Evolutionary conservation across 2,113 vertebrate species (phyloP), one percentile per base, ranked within the genome.

Genomic region (Ameiurus melas): DNA sequence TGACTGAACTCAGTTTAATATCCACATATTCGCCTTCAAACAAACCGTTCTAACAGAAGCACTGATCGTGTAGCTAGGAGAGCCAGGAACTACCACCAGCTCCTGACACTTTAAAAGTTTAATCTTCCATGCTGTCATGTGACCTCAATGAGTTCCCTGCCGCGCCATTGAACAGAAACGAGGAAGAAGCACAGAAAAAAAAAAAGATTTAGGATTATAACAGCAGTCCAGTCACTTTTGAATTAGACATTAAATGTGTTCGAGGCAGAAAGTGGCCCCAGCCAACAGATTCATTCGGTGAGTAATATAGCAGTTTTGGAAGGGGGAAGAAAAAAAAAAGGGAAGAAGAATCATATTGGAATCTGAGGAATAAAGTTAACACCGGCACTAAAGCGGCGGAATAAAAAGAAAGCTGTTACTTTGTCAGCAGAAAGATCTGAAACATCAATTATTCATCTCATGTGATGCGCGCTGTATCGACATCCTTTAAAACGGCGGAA

Each of bases 401-500:
- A 33, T 57, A 71, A 83, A 71, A 36, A n/a, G 79, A 47, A 14
- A 58, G 43, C 55, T 62, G 57, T 64, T 62, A 83, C 25, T 47
- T n/a, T 51, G 64, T n/a, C 73, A 25, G 19, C 14, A 27, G 1
- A 51, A 39, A 70, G 30, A 57, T 75, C 66, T 39, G 33, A 17
- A 33, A 10, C 78, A 88, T 88, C 80, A 33, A 53, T 84, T 83
- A 75, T 84, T 84, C 60, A 62, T 75, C 53, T 25, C 57, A 3
- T 71, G 60, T 73, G n/a, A 83, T 83, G 64, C 30, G 1, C 25
- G 19, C 19, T 20, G 64, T 17, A 53, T 60, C 20, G 66, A 83
- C 64, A 82, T 82, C 64, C 78, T 58, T 55, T 79, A 80, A 57
- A 57, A 27, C 1, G 12, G 1, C 36, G 14, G 5, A 5, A 62